Evolutionary conservation across 2,888 invertebrate species (phyloP), one percentile per base, ranked within the genome.

Genomic region (Caenorhabditis parvicauda): DNA sequence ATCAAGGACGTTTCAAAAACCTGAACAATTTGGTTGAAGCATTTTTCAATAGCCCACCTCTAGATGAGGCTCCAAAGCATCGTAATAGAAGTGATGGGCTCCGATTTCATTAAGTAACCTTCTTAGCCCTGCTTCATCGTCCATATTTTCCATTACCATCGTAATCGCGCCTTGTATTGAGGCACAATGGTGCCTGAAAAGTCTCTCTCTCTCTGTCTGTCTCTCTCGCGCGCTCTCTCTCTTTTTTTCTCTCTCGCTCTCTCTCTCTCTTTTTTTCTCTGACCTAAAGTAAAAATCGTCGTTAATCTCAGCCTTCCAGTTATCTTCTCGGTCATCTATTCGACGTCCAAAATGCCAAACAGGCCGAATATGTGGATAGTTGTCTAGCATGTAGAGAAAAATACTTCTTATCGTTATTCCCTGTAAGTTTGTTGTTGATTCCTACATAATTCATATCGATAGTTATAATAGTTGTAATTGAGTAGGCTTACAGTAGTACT

Each of bases 81-180:
- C 79, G 55, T 79, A 79, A 59, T 75, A 79, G 52, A 79, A 79
- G 39, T 79, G 79, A 60, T 80, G 77, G 21, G 74, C 67, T 3
- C 79, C 79, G 42, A 79, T 64, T 48, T 80, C 73, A 50, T 74
- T 71, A 5, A 78, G 63, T n/a, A 80, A 62, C 39, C 63, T 57
- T 22, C 52, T 51, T 43, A 70, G 46, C 17, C 59, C 60, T 41
- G 24, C 48, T 17, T 47, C 43, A 47, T 79, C 76, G 53, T 80
- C 78, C 55, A 76, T 57, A 54, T 78, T 74, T 57, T 79, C 74
- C 70, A 80, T 77, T 29, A 79, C 56, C 67, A 79, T 65, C 17
- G 74, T 77, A 17, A 79, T 38, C 6, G 74, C 76, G 0, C 79
- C 75, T 61, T 80, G 79, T 3, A 79, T 54, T 19, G 67, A 61